Base-by-base conservation (phyloP, 2,797 vertebrate genomes). In the Cuculus canorus region DNA sequence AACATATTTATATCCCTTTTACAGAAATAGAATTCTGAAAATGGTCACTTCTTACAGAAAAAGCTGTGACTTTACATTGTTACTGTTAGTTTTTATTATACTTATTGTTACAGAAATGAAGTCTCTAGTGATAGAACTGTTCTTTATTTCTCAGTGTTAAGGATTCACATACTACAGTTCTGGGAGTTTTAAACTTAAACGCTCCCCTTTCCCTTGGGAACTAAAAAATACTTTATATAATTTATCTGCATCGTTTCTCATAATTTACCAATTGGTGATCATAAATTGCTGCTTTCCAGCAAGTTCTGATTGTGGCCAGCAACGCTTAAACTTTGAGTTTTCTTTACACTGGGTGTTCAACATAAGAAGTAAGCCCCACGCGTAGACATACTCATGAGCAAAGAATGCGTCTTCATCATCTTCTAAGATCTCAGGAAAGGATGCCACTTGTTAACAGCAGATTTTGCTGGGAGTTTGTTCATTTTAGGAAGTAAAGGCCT, bases 401-500 rank as follows among this genome's bases (percentile, higher is more conserved):
- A 86, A 30, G 7, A 30, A 27, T 27, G 27, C 32, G 10, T 93
- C 92, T 95, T 92, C 80, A 1, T 17, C 33, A 25, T 95, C 90
- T 96, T 96, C 92, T 63, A 41, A 66, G 28, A 25, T 24, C 39
- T 87, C 73, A 77, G 60, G 35, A 73, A 87, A 90, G 43, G 70
- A 82, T 69, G 70, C 2, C 76, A 63, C 80, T 93, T 81, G 33
- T 11, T 96, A 81, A 90, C 7, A 69, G 88, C 11, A 93, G 94
- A 65, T 77, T 95, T 70, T 23, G 21, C 66, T 65, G 43, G 48
- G 23, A 91, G 77, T 72, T 39, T 95, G 32, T 83, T 83, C 93
- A 61, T 63, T 96, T 95, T 86, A 95, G 94, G 70, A 94, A 95
- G 94, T 94, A 96, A 95, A 96, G 93, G 63, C 94, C 54, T 96